Evolutionary conservation across 1,140 invertebrate genomes (phyloP), one percentile per base, ranked within the genome.

Genomic region (Augochlora pura): DNA sequence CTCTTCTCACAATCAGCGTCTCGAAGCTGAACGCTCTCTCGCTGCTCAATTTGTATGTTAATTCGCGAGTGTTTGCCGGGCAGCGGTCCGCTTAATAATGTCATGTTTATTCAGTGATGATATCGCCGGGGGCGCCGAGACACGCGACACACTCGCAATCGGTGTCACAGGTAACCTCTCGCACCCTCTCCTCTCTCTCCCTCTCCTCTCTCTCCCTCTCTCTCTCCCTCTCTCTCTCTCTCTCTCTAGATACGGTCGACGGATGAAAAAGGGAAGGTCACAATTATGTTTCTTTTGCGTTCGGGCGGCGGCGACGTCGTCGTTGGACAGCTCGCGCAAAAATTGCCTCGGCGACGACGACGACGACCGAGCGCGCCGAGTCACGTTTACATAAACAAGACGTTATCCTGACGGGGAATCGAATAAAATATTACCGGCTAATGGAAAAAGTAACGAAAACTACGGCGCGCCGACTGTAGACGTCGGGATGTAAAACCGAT

Each of bases 61-160:
- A 93, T 93, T 92, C 87, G 88, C 89, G 88, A 90, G 88, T 90
- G 91, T 92, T 92, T 91, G 88, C 88, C 89, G 91, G 88, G 85
- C 91, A 91, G 89, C 90, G 91, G 91, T 91, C 86, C 91, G 91
- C 91, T 92, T 93, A 92, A 92, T 92, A 92, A 92, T 93, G 91
- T 92, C 92, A 93, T 93, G 92, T 93, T 93, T 93, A 93, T 93
- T 93, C 91, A 93, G 91, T 88, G 91, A 92, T 91, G 89, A 93
- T 93, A 92, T 92, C 88, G 91, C 91, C 84, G 88, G 88, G 88
- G 86, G 89, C 90, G 84, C 85, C 86, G 81, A 88, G 89, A 86
- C 89, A 85, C 83, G 87, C 87, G 88, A 85, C 88, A 85, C 84
- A 86, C 87, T 88, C 86, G 86, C 86, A 80, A 88, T 90, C 82